phyloP scores from a whole-genome alignment of 2,888 invertebrate species.

The Syrista parreyssii region DNA sequence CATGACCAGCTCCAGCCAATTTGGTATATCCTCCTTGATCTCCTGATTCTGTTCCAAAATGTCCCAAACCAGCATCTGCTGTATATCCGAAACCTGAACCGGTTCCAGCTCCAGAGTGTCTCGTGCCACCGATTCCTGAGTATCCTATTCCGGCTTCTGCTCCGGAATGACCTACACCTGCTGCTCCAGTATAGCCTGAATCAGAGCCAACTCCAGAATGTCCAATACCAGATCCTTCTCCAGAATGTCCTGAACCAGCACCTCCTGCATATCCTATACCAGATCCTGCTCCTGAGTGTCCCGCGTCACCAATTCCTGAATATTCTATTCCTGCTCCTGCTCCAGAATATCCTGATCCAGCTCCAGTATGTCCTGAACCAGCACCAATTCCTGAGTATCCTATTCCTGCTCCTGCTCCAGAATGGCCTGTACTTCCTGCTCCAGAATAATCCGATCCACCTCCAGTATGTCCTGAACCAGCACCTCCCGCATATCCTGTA shows the following conservation, averaged over 20 bases:
- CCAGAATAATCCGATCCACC: conserved; percentile 6
- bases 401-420: not conserved
- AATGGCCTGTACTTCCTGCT: conserved; percentile 5
- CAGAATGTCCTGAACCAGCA: conserved; percentile 2
- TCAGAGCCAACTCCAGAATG: conserved; percentile 11
- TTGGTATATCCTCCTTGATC: not conserved
- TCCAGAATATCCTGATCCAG: not conserved
- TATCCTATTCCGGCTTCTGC: conserved; percentile 10
- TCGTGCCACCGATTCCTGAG: conserved; percentile 15
- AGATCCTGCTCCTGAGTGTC: not conserved
- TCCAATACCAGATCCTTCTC: not conserved
- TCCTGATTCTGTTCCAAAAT: conserved; percentile 7
- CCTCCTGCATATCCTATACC: conserved; percentile 8
- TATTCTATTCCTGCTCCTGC: conserved; percentile 3
- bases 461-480: conserved; percentile 4
- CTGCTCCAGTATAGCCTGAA: conserved; percentile 16
- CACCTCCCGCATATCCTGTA: not conserved
- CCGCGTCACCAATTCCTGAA: conserved; percentile 1
- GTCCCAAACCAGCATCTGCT: not conserved
- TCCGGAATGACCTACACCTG: conserved; percentile 13
- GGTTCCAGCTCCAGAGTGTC: conserved; percentile 10
- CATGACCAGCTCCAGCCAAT: conserved; percentile 8
- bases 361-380: conserved; percentile 5
- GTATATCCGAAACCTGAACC: not conserved
- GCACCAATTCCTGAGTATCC: conserved; percentile 6